A percentile compares a stretch with the other conserved stretches of the same genome.
phyloP scores from a whole-genome alignment of 2,888 invertebrate genomes.

The Epirrhoe alternata region DNA sequence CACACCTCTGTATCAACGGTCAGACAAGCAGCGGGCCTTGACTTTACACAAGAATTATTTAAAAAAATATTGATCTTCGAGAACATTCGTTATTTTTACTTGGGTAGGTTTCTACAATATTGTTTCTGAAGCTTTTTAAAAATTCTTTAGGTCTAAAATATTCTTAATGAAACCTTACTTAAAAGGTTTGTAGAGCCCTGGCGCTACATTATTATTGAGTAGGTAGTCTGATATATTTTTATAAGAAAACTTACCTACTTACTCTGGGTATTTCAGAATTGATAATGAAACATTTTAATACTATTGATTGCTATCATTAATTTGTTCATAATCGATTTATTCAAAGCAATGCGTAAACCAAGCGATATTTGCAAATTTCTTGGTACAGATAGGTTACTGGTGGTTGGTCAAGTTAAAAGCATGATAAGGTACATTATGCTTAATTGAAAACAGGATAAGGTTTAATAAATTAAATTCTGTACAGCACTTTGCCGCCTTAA shows the following conservation, averaged over 20 bases:
- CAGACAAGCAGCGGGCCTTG: conserved; percentile 27
- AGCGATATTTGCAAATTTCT: conserved; percentile 37
- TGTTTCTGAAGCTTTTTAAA: too few species aligned
- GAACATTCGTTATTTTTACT: conserved; percentile 1
- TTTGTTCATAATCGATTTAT: conserved; percentile 17
- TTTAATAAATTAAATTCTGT: conserved; percentile 58
- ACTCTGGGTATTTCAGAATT: background rate
- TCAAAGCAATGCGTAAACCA: conserved; percentile 18
- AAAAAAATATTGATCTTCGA: conserved; percentile 4
- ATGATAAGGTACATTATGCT: conserved; percentile 54
- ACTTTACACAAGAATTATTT: conserved; percentile 21
- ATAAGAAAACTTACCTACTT: background rate
- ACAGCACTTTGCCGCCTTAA: conserved; percentile 55
- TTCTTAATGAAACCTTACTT: too few species aligned
- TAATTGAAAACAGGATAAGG: conserved; percentile 60
- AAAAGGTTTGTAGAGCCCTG: too few species aligned
- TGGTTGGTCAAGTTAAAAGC: conserved; percentile 46
- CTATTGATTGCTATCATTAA: conserved; percentile 16
- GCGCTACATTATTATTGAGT: too few species aligned
- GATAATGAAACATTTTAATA: background rate
- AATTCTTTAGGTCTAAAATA: too few species aligned
- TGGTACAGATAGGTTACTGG: conserved; percentile 40
- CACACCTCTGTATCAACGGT: conserved; percentile 30
- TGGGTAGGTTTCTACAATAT: too few species aligned
- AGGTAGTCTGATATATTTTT: too few species aligned